Conservation (phyloP, 2,888 invertebrate species). For the Petrolisthes cinctipes region DNA sequence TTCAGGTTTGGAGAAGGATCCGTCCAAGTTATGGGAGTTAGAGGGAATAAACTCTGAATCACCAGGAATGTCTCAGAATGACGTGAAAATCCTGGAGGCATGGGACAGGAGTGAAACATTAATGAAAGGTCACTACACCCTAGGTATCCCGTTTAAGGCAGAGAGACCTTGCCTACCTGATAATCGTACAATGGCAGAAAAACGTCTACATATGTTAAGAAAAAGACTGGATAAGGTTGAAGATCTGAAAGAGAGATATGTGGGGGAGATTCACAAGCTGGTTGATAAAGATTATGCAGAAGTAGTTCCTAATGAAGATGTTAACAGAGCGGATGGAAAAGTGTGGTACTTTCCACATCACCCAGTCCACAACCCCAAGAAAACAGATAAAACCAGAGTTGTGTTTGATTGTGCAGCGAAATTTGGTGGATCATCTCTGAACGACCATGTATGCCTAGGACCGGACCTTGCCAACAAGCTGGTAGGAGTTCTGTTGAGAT, state of each 20-base stretch:
- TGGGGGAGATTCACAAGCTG: no score
- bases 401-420: background rate
- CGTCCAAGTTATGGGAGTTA: constrained; percentile 23
- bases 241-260: constrained; percentile 1
- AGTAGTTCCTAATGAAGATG: background rate
- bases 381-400: background rate
- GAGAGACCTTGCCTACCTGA: background rate
- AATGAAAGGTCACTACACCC: background rate
- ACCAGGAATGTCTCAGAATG: constrained; percentile 20
- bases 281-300: background rate
- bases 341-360: background rate
- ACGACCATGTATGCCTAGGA: constrained; percentile 17
- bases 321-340: background rate
- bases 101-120: background rate
- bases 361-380: background rate
- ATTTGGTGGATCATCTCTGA: background rate
- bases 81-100: constrained; percentile 10
- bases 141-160: background rate
- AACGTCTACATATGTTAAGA: background rate
- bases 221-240: background rate
- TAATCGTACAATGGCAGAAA: background rate
- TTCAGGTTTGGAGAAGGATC: no score
- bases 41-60: constrained; percentile 23
- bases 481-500: constrained; percentile 25
- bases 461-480: constrained; percentile 22